Conservation (phyloP, 2,888 invertebrate genomes). For the Barypeithes pellucidus region DNA sequence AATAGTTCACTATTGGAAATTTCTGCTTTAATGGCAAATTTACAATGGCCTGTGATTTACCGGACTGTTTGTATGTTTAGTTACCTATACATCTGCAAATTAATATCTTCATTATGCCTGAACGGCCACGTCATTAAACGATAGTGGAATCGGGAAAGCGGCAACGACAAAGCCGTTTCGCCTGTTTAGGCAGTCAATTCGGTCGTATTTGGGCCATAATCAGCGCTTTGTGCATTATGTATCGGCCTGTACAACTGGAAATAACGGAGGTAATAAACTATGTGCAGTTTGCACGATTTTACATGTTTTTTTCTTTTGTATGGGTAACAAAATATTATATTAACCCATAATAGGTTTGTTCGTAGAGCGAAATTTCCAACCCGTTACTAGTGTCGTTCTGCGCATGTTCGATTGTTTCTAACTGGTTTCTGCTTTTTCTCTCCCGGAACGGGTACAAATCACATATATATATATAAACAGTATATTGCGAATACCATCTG, state of each 20-base stretch:
- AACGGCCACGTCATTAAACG: constrained; percentile 49
- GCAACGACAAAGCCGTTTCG: constrained; percentile 56
- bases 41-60: constrained; percentile 44
- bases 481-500: too few relatives aligned
- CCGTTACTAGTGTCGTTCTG: too few relatives aligned
- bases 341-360: too few relatives aligned
- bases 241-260: constrained; percentile 54
- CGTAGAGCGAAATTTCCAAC: too few relatives aligned
- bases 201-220: constrained; percentile 61
- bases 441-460: too few relatives aligned
- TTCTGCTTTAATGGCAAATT: constrained; percentile 33
- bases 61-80: constrained; percentile 45
- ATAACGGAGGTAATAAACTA: constrained; percentile 30
- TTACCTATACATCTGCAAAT: constrained; percentile 47
- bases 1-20: constrained; percentile 14
- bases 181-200: constrained; percentile 61
- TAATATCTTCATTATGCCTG: constrained; percentile 50
- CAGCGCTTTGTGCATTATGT: constrained; percentile 63
- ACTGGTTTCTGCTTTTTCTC: too few relatives aligned
- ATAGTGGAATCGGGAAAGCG: constrained; percentile 38
- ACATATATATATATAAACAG: too few relatives aligned
- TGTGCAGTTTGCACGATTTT: constrained; percentile 23
- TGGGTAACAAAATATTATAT: too few relatives aligned
- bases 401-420: too few relatives aligned
- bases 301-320: too few relatives aligned